Percentiles rank a stretch among this genome's conserved stretches.
phyloP scores from a whole-genome alignment of 92 coral and sea anemone genomes.

The Epizoanthus fatuus region DNA sequence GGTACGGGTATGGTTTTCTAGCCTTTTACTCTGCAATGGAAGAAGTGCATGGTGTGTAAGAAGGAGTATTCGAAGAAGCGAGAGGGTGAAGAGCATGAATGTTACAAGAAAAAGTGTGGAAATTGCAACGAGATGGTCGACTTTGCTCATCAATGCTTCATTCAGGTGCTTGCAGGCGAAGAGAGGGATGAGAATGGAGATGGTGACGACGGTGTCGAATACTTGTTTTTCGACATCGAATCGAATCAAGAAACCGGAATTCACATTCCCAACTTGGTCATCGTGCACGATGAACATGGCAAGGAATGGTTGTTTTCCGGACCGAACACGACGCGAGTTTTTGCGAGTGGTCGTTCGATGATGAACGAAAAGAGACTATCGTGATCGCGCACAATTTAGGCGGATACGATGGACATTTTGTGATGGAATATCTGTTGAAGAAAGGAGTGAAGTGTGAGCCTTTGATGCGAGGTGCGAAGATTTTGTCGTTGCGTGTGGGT shows the following conservation, averaged over 20 bases:
- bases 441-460: no score
- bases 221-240: background rate
- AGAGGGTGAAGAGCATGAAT: background rate
- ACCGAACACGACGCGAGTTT: no score
- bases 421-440: conserved; percentile 1
- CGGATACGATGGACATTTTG: no score
- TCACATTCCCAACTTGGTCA: background rate
- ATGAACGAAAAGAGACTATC: no score
- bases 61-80: background rate
- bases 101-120: background rate
- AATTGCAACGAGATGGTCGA: background rate
- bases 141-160: background rate
- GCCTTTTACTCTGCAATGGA: no score
- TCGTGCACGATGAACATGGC: background rate
- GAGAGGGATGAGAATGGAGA: background rate
- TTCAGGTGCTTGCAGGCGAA: background rate
- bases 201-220: background rate
- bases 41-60: background rate
- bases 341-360: background rate
- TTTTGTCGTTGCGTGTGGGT: background rate
- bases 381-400: background rate
- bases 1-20: no score
- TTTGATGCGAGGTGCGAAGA: conserved; percentile 18
- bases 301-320: background rate
- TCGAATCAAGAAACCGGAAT: background rate